phyloP scores from a whole-genome alignment of 2,113 vertebrate genomes.

The Hymenochirus boettgeri region DNA sequence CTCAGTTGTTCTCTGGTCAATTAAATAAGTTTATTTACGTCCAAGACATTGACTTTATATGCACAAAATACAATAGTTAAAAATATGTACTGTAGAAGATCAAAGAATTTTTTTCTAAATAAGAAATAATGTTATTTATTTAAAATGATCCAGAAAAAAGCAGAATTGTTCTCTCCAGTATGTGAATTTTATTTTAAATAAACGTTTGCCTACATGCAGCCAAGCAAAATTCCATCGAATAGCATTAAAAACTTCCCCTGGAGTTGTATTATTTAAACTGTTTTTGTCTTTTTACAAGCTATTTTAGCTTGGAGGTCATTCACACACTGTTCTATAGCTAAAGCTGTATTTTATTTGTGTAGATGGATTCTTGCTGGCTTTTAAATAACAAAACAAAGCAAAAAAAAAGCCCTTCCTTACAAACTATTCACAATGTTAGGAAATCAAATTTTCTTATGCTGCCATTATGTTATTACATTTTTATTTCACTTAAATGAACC shows the following conservation, averaged over 20 bases:
- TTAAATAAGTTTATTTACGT: too few relatives aligned
- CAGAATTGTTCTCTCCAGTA: neutral
- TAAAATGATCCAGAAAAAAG: too few relatives aligned
- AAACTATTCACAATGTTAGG: neutral
- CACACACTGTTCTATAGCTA: neutral
- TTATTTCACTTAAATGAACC: conserved; percentile 3
- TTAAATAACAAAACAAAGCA: too few relatives aligned
- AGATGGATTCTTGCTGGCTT: neutral
- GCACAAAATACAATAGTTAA: too few relatives aligned
- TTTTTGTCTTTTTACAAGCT: neutral
- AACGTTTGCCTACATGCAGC: neutral
- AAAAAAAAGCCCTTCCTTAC: neutral
- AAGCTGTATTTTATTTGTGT: neutral
- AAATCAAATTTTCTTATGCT: neutral
- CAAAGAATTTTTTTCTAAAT: too few relatives aligned
- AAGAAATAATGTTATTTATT: too few relatives aligned
- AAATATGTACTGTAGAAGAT: too few relatives aligned
- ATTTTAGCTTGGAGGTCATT: conserved; percentile 1
- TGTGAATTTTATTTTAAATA: neutral
- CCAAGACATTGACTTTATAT: too few relatives aligned
- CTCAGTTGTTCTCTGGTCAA: too few relatives aligned
- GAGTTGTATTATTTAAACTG: neutral
- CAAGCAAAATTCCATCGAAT: neutral
- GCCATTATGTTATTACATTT: neutral
- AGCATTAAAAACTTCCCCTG: neutral